phyloP scores from a whole-genome alignment of 2,113 vertebrate genomes.

The Lagopus leucura region DNA sequence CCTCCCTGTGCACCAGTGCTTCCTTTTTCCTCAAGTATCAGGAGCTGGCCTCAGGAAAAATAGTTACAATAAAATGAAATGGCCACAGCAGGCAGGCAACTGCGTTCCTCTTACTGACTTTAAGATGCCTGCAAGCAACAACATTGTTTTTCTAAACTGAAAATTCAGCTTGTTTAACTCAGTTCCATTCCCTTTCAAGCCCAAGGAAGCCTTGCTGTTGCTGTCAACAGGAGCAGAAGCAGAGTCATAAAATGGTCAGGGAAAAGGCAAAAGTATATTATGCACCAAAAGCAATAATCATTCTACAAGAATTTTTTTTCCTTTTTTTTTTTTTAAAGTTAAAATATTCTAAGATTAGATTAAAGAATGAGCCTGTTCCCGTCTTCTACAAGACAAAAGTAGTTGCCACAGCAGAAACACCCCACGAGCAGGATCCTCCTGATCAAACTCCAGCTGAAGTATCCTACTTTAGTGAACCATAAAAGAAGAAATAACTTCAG shows the following conservation, averaged over 20 bases:
- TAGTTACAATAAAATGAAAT: neutral
- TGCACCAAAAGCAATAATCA: neutral
- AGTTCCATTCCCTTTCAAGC: neutral
- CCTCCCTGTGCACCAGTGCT: fast-evolving
- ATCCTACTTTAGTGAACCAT: neutral
- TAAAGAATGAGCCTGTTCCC: neutral
- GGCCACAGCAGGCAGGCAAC: neutral
- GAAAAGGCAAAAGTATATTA: neutral
- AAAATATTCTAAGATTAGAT: neutral
- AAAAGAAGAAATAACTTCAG: neutral
- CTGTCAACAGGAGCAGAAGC: neutral
- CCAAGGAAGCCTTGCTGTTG: neutral
- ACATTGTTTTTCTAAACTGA: neutral
- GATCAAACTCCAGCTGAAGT: neutral
- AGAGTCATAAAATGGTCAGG: neutral
- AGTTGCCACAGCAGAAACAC: neutral
- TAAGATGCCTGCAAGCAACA: neutral
- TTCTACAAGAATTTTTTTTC: neutral
- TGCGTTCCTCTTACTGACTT: neutral
- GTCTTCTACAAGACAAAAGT: neutral
- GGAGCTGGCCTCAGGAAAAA: neutral
- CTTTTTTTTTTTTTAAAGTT: neutral
- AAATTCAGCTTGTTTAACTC: neutral
- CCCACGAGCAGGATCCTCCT: neutral
- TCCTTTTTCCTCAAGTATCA: neutral